Percentiles rank a stretch among this genome's conserved stretches.
These are phyloP conservation scores for Athripsodes cinereus DNA, from an alignment of 2,888 invertebrate genomes.

Conservation along the genomic window DNA sequence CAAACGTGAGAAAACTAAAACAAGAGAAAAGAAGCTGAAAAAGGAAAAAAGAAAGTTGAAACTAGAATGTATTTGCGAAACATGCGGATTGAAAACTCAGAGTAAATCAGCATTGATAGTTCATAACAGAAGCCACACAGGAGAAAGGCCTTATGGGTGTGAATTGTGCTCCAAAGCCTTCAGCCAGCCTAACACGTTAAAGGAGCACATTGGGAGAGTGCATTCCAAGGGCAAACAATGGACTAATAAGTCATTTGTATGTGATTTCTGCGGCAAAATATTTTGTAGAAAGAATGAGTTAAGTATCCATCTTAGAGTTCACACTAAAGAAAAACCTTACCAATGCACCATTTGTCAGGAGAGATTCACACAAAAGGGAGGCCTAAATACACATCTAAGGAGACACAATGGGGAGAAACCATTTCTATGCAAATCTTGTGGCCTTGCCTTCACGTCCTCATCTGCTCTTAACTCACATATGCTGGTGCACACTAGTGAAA, in stretches of 20 bases:
- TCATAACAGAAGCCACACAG: slow-evolving; percentile 19
- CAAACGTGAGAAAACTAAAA: not conserved
- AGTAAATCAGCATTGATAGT: slow-evolving; percentile 18
- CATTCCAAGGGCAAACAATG: not conserved
- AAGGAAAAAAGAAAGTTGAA: not conserved
- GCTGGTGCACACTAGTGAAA: slow-evolving; percentile 14
- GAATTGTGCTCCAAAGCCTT: slow-evolving; percentile 12
- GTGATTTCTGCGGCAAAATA: slow-evolving; percentile 42
- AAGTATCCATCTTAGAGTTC: slow-evolving; percentile 39
- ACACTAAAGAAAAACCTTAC: slow-evolving; percentile 44
- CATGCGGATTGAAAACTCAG: slow-evolving; percentile 6
- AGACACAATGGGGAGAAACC: slow-evolving; percentile 31
- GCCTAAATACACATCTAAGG: slow-evolving; percentile 34
- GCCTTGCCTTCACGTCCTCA: slow-evolving; percentile 10
- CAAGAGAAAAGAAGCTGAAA: too few relatives aligned
- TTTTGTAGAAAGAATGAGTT: slow-evolving; percentile 39
- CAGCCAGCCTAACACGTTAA: slow-evolving; percentile 10
- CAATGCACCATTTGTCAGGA: slow-evolving; percentile 36
- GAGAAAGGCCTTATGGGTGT: slow-evolving; percentile 17
- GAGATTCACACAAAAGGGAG: slow-evolving; percentile 38
- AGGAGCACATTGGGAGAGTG: slow-evolving; percentile 12
- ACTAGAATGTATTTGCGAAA: slow-evolving; percentile 5
- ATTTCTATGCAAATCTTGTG: slow-evolving; percentile 17
- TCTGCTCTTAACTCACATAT: slow-evolving; percentile 13
- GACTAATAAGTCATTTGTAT: slow-evolving; percentile 25